Percentiles rank a stretch among this genome's conserved stretches.
phyloP scores from a whole-genome alignment of 2,113 vertebrate species.

The Peromyscus californicus region DNA sequence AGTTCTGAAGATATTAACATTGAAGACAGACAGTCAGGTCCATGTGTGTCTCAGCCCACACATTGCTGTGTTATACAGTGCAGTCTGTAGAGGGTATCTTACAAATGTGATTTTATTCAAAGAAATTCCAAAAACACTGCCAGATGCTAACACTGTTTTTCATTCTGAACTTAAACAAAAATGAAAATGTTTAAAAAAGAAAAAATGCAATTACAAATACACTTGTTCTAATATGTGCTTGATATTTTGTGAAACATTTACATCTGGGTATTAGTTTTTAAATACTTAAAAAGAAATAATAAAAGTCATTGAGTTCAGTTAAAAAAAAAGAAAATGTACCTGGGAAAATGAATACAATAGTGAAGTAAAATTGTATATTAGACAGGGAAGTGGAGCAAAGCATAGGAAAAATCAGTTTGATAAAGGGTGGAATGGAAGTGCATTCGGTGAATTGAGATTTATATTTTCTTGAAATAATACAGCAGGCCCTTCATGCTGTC shows the following conservation, averaged over 20 bases:
- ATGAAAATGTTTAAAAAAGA: slow-evolving; percentile 54
- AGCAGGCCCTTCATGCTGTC: background rate
- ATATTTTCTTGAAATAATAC: too few relatives aligned
- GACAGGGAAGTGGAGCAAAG: background rate
- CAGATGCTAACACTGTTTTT: slow-evolving; percentile 85
- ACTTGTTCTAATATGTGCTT: background rate
- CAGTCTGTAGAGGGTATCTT: slow-evolving; percentile 93
- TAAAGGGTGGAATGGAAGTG: background rate
- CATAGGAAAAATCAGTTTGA: background rate
- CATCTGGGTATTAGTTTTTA: background rate
- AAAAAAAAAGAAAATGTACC: background rate
- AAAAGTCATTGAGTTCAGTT: background rate
- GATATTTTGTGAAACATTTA: background rate
- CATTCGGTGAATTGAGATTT: background rate
- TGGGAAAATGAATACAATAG: background rate
- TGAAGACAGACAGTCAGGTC: slow-evolving; percentile 94
- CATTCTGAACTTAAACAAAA: slow-evolving; percentile 89
- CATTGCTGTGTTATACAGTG: slow-evolving; percentile 89
- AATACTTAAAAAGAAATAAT: background rate
- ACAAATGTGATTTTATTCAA: slow-evolving; percentile 93
- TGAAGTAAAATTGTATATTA: background rate
- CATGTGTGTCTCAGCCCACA: slow-evolving; percentile 93
- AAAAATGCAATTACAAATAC: background rate
- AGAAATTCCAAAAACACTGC: slow-evolving; percentile 86
- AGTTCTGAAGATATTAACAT: slow-evolving; percentile 90